Conservation (phyloP, 1,140 invertebrate genomes). For the Neodiprion lecontei region DNA sequence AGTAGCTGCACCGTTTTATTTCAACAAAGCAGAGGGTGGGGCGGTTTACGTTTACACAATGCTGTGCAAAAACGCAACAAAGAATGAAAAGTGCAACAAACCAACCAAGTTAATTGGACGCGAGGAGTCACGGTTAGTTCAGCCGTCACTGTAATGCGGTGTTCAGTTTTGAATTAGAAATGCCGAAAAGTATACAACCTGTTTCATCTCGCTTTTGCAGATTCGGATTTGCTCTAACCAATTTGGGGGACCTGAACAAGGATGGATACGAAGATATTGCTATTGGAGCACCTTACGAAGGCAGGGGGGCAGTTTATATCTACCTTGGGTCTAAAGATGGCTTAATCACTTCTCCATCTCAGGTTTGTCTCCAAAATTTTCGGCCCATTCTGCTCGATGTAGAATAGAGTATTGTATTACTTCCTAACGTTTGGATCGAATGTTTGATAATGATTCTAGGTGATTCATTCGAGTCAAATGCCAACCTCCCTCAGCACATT, state of each 20-base stretch:
- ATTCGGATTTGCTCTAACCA: slow-evolving; percentile 87
- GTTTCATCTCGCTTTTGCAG: slow-evolving; percentile 50
- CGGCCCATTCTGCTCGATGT: neutral
- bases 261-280: slow-evolving; percentile 90
- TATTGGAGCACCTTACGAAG: slow-evolving; percentile 91
- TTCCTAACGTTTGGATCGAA: slow-evolving; percentile 29
- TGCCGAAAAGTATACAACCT: neutral
- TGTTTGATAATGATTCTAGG: slow-evolving; percentile 46
- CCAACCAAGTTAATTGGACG: slow-evolving; percentile 54
- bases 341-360: slow-evolving; percentile 76
- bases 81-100: slow-evolving; percentile 44
- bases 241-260: slow-evolving; percentile 89
- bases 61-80: slow-evolving; percentile 45
- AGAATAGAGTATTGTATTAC: neutral
- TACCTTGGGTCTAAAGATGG: slow-evolving; percentile 82
- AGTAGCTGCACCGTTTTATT: slow-evolving; percentile 92
- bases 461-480: slow-evolving; percentile 64
- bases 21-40: slow-evolving; percentile 79
- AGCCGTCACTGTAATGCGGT: neutral
- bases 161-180: neutral
- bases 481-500: slow-evolving; percentile 73
- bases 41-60: slow-evolving; percentile 91
- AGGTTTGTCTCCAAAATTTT: slow-evolving; percentile 59
- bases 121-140: slow-evolving; percentile 52
- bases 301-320: slow-evolving; percentile 83